phyloP scores from a whole-genome alignment of 1,140 invertebrate genomes.

The Catajapyx aquilonaris region DNA sequence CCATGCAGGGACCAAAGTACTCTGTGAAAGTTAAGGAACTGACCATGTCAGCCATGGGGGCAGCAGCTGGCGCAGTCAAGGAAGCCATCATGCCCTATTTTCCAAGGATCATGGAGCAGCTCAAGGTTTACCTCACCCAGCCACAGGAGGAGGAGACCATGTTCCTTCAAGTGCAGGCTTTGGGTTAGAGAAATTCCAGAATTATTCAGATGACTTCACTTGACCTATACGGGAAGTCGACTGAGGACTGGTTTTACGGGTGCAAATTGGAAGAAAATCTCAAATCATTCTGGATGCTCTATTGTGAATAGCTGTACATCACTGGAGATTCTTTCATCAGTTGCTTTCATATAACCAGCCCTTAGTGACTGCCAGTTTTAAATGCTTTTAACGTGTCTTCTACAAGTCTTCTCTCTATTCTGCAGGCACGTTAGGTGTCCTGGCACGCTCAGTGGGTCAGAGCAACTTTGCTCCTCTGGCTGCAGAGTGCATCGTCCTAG shows the following conservation, averaged over 20 bases:
- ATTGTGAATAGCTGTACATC: no score
- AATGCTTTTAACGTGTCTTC: conserved; percentile 3
- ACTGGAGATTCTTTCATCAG: no score
- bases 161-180: conserved; percentile 40
- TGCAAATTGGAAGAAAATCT: no score
- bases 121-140: conserved; percentile 37
- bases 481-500: conserved; percentile 38
- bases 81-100: conserved; percentile 51
- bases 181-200: no score
- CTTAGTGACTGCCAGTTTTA: conserved; percentile 1
- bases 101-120: conserved; percentile 34
- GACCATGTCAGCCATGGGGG: conserved; percentile 41
- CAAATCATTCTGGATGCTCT: no score
- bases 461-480: conserved; percentile 42
- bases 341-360: no score
- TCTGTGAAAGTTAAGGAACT: conserved; percentile 37
- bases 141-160: conserved; percentile 26
- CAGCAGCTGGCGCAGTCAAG: conserved; percentile 43
- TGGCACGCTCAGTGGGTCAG: conserved; percentile 41
- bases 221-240: no score
- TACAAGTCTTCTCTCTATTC: conserved; percentile 10
- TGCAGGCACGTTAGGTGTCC: conserved; percentile 42
- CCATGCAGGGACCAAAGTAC: conserved; percentile 30
- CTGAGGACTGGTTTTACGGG: no score
- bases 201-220: no score